Evolutionary conservation across 2,888 invertebrate genomes (phyloP).

Genomic region (Caenorhabditis sp.): DNA sequence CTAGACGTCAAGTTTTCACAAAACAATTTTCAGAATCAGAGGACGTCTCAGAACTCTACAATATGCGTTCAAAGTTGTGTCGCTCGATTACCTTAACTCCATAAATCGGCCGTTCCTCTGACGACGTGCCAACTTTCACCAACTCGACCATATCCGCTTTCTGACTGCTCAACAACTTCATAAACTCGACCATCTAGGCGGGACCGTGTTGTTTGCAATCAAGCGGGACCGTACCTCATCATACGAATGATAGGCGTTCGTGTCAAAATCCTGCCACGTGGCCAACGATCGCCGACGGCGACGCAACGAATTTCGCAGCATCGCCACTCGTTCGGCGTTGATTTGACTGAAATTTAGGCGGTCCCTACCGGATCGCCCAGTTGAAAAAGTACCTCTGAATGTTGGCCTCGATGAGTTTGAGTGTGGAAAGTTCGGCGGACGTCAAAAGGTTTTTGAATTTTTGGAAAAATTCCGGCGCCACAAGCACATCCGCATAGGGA

Average conservation of each 20-base stretch:
- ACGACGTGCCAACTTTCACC: constrained; percentile 71
- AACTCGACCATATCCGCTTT: constrained; percentile 67
- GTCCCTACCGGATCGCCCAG: neutral
- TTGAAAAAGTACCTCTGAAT: constrained; percentile 45
- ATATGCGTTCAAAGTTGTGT: neutral
- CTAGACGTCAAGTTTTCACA: too few relatives aligned
- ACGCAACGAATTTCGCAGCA: constrained; percentile 11
- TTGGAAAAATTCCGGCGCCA: constrained; percentile 67
- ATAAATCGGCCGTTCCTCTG: constrained; percentile 70
- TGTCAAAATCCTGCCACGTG: constrained; percentile 60
- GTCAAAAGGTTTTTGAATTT: constrained; percentile 28
- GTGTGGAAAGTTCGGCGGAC: neutral
- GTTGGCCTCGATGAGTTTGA: constrained; percentile 40
- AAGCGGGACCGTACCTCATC: constrained; percentile 63
- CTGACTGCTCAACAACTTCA: constrained; percentile 60
- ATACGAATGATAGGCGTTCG: constrained; percentile 65
- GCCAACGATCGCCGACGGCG: constrained; percentile 15
- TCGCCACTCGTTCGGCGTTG: constrained; percentile 23
- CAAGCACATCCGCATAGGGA: constrained; percentile 66
- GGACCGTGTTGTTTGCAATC: too few relatives aligned
- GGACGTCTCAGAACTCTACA: too few relatives aligned
- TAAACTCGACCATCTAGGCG: constrained; percentile 74
- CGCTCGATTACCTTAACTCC: constrained; percentile 67
- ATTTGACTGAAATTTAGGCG: constrained; percentile 29
- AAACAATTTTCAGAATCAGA: too few relatives aligned